These are phyloP conservation scores for Drosophila virilis DNA, from an alignment of 1,140 invertebrate species.

Conservation along the genomic window DNA sequence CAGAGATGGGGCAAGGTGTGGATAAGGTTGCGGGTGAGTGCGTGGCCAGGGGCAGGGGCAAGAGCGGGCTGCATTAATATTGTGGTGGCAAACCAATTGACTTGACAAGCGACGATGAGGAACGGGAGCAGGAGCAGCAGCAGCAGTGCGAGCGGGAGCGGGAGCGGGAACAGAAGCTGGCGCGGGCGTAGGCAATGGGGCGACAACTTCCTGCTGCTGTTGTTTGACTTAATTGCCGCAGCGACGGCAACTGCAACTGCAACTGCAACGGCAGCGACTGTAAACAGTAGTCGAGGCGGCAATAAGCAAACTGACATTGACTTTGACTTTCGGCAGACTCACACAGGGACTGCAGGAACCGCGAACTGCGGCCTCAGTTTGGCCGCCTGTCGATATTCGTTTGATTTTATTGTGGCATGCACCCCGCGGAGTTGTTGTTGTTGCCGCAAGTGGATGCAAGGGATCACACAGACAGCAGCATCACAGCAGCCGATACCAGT, in stretches of 20 bases:
- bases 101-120: slow-evolving; percentile 48
- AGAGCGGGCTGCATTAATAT: slow-evolving; percentile 45
- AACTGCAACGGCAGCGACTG: slow-evolving; percentile 6
- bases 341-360: slow-evolving; percentile 3
- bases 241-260: neutral
- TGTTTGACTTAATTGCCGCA: slow-evolving; percentile 70
- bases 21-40: neutral
- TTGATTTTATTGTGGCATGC: slow-evolving; percentile 24
- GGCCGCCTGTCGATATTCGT: slow-evolving; percentile 36
- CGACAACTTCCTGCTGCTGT: slow-evolving; percentile 70
- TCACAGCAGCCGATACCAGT: slow-evolving; percentile 5
- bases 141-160: neutral
- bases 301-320: slow-evolving; percentile 47
- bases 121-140: neutral
- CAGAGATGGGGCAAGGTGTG: neutral
- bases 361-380: slow-evolving; percentile 11
- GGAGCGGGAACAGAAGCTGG: neutral
- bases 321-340: slow-evolving; percentile 44
- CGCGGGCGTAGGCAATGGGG: slow-evolving; percentile 38
- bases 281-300: slow-evolving; percentile 38
- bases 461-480: neutral
- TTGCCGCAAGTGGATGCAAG: neutral
- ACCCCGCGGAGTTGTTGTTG: slow-evolving; percentile 21
- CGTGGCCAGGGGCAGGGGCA: neutral
- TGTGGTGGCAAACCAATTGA: slow-evolving; percentile 77